Percentiles rank a stretch among this genome's conserved stretches.
Conservation (phyloP, 2,113 vertebrate species). For the Grallaria varia region DNA sequence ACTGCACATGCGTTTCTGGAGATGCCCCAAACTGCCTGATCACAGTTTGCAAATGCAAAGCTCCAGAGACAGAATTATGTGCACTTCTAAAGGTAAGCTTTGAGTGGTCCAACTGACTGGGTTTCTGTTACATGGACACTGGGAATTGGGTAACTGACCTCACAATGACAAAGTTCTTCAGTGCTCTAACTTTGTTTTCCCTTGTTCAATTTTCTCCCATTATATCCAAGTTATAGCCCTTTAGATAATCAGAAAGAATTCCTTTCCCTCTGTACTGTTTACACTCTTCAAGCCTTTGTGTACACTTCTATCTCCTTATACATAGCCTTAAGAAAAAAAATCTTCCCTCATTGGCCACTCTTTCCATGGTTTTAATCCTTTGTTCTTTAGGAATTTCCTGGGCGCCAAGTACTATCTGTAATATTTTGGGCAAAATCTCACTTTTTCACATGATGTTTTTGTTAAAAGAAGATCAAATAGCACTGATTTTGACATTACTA, state of each 20-base stretch:
- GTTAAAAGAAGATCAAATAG: neutral
- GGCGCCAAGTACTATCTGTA: neutral
- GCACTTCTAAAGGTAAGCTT: neutral
- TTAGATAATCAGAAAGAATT: constrained; percentile 46
- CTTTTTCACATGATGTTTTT: neutral
- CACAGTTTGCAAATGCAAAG: neutral
- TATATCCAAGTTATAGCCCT: constrained; percentile 49
- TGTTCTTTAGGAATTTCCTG: constrained; percentile 46
- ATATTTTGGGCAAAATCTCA: neutral
- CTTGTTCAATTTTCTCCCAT: constrained; percentile 41
- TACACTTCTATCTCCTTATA: constrained; percentile 59
- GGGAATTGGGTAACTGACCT: neutral
- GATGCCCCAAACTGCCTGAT: neutral
- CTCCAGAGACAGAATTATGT: neutral
- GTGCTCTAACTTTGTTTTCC: neutral
- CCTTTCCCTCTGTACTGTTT: constrained; percentile 54
- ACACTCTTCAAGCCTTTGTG: constrained; percentile 59
- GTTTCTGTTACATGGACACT: neutral
- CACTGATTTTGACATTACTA: neutral
- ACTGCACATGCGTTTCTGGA: fast-evolving
- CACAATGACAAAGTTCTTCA: neutral
- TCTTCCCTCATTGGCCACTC: constrained; percentile 17
- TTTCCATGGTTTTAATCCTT: constrained; percentile 50
- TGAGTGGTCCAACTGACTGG: neutral
- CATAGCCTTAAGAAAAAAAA: constrained; percentile 20